Conservation (phyloP, 1,140 invertebrate species). For the Papilio glaucus region DNA sequence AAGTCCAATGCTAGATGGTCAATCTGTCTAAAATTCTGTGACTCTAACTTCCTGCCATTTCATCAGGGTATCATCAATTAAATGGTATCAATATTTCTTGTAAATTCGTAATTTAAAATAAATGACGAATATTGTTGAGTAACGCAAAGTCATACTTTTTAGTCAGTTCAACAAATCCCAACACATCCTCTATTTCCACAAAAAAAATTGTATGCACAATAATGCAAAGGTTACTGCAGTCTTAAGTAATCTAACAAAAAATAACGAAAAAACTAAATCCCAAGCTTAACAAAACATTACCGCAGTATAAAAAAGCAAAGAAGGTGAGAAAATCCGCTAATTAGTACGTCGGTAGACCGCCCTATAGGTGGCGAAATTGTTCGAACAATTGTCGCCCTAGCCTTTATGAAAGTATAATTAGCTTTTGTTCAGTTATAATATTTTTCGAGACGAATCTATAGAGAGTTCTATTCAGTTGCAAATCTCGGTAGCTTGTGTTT, state of each 20-base stretch:
- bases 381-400: slow-evolving; percentile 57
- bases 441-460: slow-evolving; percentile 64
- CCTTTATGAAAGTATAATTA: slow-evolving; percentile 75
- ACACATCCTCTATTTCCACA: background rate
- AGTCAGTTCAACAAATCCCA: background rate
- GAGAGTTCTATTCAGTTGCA: slow-evolving; percentile 64
- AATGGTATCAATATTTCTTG: too few species aligned
- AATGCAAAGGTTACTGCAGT: background rate
- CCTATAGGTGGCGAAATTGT: slow-evolving; percentile 60
- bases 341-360: slow-evolving; percentile 66
- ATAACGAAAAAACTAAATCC: slow-evolving; percentile 45
- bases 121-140: too few species aligned
- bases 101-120: too few species aligned
- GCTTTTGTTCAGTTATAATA: slow-evolving; percentile 70
- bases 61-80: too few species aligned
- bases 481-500: slow-evolving; percentile 63
- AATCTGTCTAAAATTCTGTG: too few species aligned
- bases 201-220: background rate
- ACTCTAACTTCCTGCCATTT: too few species aligned
- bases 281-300: slow-evolving; percentile 44
- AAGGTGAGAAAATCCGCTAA: slow-evolving; percentile 82
- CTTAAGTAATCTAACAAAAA: slow-evolving; percentile 35
- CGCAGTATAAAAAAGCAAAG: slow-evolving; percentile 56
- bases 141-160: too few species aligned
- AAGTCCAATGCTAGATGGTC: too few species aligned